A percentile compares a stretch with the other conserved stretches of the same genome.
Evolutionary conservation across 2,113 vertebrate genomes (phyloP).

Genomic region (Tylochromis polylepis): DNA sequence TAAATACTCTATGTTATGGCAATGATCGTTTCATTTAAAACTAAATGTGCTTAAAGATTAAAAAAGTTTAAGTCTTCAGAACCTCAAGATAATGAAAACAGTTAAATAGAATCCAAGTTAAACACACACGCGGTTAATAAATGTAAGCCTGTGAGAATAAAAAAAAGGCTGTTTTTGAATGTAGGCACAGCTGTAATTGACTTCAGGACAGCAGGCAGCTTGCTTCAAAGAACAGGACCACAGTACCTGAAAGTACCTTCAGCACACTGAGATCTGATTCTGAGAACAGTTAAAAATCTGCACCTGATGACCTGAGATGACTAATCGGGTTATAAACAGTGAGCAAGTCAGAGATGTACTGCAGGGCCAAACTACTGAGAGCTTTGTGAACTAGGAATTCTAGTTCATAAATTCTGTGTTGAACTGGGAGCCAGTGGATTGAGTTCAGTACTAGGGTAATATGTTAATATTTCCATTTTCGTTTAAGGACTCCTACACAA

Average conservation of each 20-base stretch:
- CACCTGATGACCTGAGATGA: not conserved
- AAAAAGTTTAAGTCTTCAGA: not conserved
- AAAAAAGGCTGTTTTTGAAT: not conserved
- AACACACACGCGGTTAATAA: not conserved
- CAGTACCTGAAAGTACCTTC: not conserved
- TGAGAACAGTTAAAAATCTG: not conserved
- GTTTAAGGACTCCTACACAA: not conserved
- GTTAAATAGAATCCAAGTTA: not conserved
- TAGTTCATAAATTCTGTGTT: not conserved
- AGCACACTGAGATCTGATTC: not conserved
- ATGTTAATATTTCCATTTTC: not conserved
- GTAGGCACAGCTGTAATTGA: not conserved
- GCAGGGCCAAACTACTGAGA: not conserved
- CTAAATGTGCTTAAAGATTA: not conserved
- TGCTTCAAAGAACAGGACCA: not conserved
- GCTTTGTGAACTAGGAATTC: accelerated
- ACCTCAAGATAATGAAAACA: not conserved
- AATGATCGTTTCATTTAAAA: not conserved
- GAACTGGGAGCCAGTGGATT: not conserved
- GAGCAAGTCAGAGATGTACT: not conserved
- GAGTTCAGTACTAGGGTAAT: not conserved
- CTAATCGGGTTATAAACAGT: not conserved
- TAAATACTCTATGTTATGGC: too few species aligned
- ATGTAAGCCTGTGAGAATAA: not conserved
- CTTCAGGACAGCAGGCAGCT: not conserved